Conservation (phyloP, 2,888 invertebrate species). For the Pandemis cinnamomeana region DNA sequence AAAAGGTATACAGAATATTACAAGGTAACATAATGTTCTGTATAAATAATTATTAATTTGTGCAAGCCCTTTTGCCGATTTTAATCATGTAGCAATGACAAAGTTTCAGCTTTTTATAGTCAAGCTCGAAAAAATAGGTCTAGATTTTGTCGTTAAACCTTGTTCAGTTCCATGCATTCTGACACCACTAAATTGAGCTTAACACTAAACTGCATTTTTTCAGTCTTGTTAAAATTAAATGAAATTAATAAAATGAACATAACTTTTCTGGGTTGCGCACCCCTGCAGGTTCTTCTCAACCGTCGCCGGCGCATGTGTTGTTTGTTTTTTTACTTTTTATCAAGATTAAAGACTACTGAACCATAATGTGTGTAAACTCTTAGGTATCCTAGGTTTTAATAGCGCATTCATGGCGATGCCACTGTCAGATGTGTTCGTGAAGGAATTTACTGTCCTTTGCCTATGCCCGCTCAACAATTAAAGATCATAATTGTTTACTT, state of each 20-base stretch:
- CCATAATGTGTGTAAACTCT: constrained; percentile 9
- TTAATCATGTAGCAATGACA: too few relatives aligned
- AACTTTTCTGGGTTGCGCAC: constrained; percentile 44
- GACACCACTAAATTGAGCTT: too few relatives aligned
- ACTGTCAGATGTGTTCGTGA: constrained; percentile 22
- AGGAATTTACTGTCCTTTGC: constrained; percentile 25
- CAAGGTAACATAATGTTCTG: too few relatives aligned
- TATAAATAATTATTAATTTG: too few relatives aligned
- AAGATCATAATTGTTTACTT: neutral
- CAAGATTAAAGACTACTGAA: constrained; percentile 53
- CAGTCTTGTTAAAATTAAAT: neutral
- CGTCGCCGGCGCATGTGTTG: constrained; percentile 57
- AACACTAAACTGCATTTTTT: too few relatives aligned
- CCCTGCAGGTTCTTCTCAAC: constrained; percentile 63
- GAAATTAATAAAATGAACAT: constrained; percentile 45
- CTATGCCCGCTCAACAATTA: constrained; percentile 23
- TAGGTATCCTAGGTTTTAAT: constrained; percentile 27
- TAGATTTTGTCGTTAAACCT: too few relatives aligned
- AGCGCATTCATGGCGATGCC: constrained; percentile 9
- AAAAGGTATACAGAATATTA: too few relatives aligned
- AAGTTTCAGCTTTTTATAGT: too few relatives aligned
- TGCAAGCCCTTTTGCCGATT: too few relatives aligned
- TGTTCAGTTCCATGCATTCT: too few relatives aligned
- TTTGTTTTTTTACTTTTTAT: constrained; percentile 58
- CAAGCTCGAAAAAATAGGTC: too few relatives aligned